Evolutionary conservation across 2,797 vertebrate genomes (phyloP).

Genomic region (Picus viridis): DNA sequence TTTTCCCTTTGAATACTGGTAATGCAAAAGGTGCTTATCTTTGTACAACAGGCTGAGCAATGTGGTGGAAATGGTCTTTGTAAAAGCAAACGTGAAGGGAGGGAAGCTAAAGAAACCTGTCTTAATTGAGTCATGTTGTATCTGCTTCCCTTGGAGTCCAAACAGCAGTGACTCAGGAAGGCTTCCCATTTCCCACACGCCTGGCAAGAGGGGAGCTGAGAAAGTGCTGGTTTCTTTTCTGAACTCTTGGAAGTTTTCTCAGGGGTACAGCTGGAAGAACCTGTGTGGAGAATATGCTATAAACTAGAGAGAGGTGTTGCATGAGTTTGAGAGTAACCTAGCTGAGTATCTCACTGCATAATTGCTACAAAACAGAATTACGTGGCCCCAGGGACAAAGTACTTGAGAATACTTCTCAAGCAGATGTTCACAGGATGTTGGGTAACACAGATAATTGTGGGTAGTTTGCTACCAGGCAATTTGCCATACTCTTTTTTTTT

Average conservation of each 20-base stretch:
- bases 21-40: neutral
- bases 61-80: neutral
- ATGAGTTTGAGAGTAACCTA: neutral
- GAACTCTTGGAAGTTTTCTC: neutral
- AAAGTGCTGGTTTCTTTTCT: neutral
- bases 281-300: neutral
- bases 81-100: neutral
- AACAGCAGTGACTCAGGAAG: neutral
- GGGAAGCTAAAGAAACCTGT: constrained; percentile 39
- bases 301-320: neutral
- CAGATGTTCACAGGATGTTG: constrained; percentile 38
- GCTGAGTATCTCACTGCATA: neutral
- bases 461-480: neutral
- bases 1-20: neutral
- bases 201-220: neutral
- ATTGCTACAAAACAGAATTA: neutral
- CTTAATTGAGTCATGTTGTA: neutral
- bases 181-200: neutral
- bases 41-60: neutral
- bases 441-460: constrained; percentile 21
- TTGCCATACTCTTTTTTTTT: neutral
- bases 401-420: neutral
- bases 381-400: constrained; percentile 22
- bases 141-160: neutral
- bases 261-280: neutral